Base-by-base conservation (phyloP, 2,797 vertebrate genomes). In the Crenichthys baileyi region DNA sequence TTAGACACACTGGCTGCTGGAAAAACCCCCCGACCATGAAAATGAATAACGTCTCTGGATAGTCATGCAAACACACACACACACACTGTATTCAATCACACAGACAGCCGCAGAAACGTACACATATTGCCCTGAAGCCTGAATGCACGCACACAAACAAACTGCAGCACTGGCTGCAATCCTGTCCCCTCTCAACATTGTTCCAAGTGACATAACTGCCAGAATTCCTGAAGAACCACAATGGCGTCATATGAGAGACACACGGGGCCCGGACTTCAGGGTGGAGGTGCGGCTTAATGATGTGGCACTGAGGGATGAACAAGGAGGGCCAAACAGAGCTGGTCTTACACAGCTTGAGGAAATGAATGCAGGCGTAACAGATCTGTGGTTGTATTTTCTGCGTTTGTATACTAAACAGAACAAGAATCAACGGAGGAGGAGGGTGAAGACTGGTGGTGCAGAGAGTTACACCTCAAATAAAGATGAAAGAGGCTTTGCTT, bases 221-320 rank as follows among this genome's bases (percentile, higher is more conserved):
- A 89, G 77, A 82, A 88, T 91, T 91, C 85, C 85, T 72, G 1
- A 82, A 81, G 79, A 92, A 91, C 88, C 91, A 88, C 89, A 91
- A 91, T 81, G 81, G 71, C 83, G 79, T 93, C 90, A 90, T 84
- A 53, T 8, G 67, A 74, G 79, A 89, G 78, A 87, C 72, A 78
- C 79, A 79, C 58, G 26, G 75, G 36, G 73, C 70, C 77, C 7
- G 63, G 75, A 79, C 70, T 71, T 88, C 41, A 83, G 85, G 82
- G 83, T 74, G 85, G 83, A 78, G 77, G 77, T n/a, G 71, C 63
- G 44, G 73, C 70, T 85, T 81, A 85, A 87, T 58, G 81, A 88
- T 83, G 89, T 90, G 86, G 82, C 84, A 85, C 58, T 11, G 79
- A 88, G 78, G 70, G 67, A 81, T 70, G 75, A 81, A 87, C 53